These are phyloP conservation scores for Drosophila neonasuta DNA, from an alignment of 2,888 invertebrate species.

Conservation along the genomic window DNA sequence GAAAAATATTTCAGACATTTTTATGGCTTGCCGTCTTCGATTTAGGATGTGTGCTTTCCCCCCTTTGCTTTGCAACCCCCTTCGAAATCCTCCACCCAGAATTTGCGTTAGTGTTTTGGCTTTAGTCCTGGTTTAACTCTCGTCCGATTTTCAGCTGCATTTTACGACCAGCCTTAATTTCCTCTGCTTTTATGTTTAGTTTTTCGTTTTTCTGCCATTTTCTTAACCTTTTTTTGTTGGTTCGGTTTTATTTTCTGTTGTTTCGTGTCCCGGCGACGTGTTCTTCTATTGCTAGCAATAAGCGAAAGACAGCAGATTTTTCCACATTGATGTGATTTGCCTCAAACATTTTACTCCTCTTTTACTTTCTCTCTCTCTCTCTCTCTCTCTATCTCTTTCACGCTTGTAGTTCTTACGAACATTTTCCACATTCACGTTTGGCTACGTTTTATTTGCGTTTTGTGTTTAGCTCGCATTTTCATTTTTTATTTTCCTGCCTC, in stretches of 20 bases:
- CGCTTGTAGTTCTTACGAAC: constrained; percentile 17
- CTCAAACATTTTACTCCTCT: constrained; percentile 35
- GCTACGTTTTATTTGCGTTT: constrained; percentile 58
- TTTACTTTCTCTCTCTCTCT: constrained; percentile 6
- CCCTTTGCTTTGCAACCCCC: not conserved
- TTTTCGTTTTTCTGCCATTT: constrained; percentile 11
- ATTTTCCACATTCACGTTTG: constrained; percentile 52
- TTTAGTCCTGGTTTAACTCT: constrained; percentile 29
- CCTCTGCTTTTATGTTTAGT: constrained; percentile 34
- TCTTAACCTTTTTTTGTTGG: constrained; percentile 11
- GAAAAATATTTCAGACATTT: constrained; percentile 80
- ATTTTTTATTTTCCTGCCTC: constrained; percentile 59
- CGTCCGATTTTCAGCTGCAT: constrained; percentile 19
- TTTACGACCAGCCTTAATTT: constrained; percentile 55
- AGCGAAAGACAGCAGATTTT: constrained; percentile 69
- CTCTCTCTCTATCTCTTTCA: not conserved
- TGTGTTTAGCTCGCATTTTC: constrained; percentile 52
- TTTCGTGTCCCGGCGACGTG: constrained; percentile 53
- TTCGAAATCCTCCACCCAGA: constrained; percentile 3
- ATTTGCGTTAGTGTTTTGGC: constrained; percentile 37
- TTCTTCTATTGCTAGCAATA: constrained; percentile 59
- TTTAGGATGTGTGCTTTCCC: constrained; percentile 62
- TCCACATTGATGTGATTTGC: constrained; percentile 70
- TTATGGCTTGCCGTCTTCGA: constrained; percentile 81
- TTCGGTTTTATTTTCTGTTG: constrained; percentile 13